phyloP scores from a whole-genome alignment of 2,113 vertebrate genomes.

The Acanthisitta chloris region DNA sequence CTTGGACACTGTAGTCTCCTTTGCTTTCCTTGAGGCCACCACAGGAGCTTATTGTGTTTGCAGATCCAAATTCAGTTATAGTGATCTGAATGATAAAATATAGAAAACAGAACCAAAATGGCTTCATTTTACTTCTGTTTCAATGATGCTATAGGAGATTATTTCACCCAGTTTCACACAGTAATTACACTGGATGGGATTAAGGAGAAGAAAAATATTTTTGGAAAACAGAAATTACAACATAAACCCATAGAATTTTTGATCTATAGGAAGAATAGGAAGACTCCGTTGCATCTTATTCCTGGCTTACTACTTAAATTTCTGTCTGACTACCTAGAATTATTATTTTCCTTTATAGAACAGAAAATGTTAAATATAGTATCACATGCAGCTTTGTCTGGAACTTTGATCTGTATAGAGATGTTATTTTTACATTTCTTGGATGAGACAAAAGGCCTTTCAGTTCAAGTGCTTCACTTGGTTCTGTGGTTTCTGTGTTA shows the following conservation, averaged over 20 bases:
- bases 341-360: neutral
- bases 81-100: neutral
- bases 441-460: neutral
- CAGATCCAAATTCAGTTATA: neutral
- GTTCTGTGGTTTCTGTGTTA: neutral
- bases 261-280: neutral
- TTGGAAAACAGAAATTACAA: neutral
- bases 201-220: neutral
- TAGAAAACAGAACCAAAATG: neutral
- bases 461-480: neutral
- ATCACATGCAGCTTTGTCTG: neutral
- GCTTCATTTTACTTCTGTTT: neutral
- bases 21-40: neutral
- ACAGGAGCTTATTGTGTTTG: neutral
- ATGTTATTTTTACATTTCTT: neutral
- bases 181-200: neutral
- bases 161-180: neutral
- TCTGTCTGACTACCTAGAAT: neutral
- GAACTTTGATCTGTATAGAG: neutral
- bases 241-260: neutral
- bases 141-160: neutral
- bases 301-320: neutral
- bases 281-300: neutral
- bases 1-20: neutral
- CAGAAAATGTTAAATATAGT: neutral